phyloP scores from a whole-genome alignment of 2,888 invertebrate genomes.

The Epirrita christyi region DNA sequence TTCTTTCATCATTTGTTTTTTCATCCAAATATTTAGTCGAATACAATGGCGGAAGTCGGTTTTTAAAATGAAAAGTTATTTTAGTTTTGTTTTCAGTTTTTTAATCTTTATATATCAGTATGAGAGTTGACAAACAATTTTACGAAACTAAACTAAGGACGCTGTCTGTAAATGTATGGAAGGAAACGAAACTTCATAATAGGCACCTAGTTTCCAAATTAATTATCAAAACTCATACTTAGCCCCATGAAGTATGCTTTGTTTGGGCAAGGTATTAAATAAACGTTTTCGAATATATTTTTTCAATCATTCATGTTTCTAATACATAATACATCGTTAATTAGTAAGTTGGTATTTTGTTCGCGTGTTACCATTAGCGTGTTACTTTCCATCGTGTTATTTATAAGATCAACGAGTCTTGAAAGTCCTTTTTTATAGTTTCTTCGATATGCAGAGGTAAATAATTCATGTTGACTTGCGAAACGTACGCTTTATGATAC shows the following conservation, averaged over 20 bases:
- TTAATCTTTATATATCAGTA: too few relatives aligned
- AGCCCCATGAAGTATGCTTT: background rate
- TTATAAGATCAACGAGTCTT: constrained; percentile 58
- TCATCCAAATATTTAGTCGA: too few relatives aligned
- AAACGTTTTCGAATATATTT: background rate
- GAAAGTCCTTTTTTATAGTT: constrained; percentile 68
- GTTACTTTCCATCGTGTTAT: constrained; percentile 71
- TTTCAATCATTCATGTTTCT: constrained; percentile 27
- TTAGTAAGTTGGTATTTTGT: constrained; percentile 53
- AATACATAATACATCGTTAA: constrained; percentile 60
- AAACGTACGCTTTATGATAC: constrained; percentile 8
- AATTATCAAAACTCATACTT: too few relatives aligned
- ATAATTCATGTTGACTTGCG: constrained; percentile 45
- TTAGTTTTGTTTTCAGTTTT: too few relatives aligned
- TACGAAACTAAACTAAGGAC: too few relatives aligned
- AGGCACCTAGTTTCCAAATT: too few relatives aligned
- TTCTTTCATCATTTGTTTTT: too few relatives aligned
- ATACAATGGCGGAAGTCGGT: too few relatives aligned
- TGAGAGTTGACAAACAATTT: too few relatives aligned
- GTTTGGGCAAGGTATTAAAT: background rate
- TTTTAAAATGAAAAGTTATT: too few relatives aligned
- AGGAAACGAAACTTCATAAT: too few relatives aligned
- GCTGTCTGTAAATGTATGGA: too few relatives aligned
- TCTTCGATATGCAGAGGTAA: constrained; percentile 66
- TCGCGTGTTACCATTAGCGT: constrained; percentile 60